These are phyloP conservation scores for Sebastes glaucus DNA, from an alignment of 2,797 vertebrate genomes.

Conservation along the genomic window DNA sequence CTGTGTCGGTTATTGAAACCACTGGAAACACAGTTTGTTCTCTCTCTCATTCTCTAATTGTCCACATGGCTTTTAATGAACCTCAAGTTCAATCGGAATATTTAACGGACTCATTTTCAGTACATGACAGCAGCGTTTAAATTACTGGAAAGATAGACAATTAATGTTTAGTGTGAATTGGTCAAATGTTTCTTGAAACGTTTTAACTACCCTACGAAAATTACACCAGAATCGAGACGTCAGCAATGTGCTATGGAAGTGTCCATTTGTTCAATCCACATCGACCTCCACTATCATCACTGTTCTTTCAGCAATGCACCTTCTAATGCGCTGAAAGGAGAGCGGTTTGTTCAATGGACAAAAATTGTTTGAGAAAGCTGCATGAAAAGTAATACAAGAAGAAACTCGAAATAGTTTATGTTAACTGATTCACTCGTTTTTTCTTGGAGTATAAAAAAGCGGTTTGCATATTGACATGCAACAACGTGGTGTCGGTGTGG, in stretches of 20 bases:
- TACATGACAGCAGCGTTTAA: background rate
- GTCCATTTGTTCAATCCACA: constrained; percentile 22
- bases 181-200: background rate
- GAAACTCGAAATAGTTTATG: background rate
- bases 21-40: constrained; percentile 58
- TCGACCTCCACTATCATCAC: background rate
- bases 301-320: constrained; percentile 2
- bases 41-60: constrained; percentile 27
- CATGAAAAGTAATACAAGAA: background rate
- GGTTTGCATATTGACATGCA: background rate
- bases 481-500: background rate
- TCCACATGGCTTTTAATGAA: constrained; percentile 40
- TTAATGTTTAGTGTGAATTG: background rate
- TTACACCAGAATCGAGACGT: background rate
- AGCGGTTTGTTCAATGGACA: background rate
- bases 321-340: background rate
- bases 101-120: background rate
- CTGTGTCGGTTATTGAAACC: constrained; percentile 46
- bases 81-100: constrained; percentile 2
- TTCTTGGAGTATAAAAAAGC: background rate
- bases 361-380: background rate
- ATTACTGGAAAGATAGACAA: background rate
- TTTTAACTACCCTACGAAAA: background rate
- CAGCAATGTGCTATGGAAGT: background rate
- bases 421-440: background rate